Conservation (phyloP, 30 jellyfish, hydroid and myxozoan species). For the Turritopsis dohrnii region DNA sequence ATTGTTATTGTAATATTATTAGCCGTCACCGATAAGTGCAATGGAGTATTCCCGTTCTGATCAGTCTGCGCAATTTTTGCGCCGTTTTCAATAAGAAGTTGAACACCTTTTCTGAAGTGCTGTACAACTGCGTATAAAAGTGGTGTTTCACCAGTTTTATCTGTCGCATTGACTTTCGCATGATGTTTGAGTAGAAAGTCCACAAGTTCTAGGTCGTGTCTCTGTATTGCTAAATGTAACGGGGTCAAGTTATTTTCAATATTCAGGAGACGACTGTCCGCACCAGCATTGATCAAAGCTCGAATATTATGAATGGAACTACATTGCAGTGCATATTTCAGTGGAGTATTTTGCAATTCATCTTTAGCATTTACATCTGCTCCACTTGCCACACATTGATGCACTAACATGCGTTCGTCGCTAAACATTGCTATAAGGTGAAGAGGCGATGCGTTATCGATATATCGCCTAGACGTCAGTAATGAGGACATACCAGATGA, state of each 20-base stretch:
- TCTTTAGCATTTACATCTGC: slow-evolving; percentile 6
- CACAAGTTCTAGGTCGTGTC: neutral
- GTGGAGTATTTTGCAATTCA: slow-evolving; percentile 19
- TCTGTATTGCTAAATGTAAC: slow-evolving; percentile 14
- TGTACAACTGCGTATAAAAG: neutral
- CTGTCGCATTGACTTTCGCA: slow-evolving; percentile 7
- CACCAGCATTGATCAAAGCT: slow-evolving; percentile 18
- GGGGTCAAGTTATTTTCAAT: neutral
- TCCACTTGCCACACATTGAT: slow-evolving; percentile 10
- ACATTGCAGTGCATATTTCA: neutral
- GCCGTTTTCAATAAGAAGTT: neutral
- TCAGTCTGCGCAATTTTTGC: neutral
- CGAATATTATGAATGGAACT: neutral
- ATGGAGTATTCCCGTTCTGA: neutral
- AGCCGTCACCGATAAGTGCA: neutral
- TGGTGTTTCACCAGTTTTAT: slow-evolving; percentile 33
- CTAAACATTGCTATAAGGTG: slow-evolving; percentile 25
- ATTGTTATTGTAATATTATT: neutral
- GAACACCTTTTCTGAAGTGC: neutral
- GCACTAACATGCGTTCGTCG: neutral
- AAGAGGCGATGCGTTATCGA: slow-evolving; percentile 13
- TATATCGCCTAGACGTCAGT: neutral
- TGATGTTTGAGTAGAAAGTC: neutral
- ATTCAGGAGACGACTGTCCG: neutral
- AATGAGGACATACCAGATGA: slow-evolving; percentile 2